Evolutionary conservation across 2,797 vertebrate species (phyloP).

Genomic region (Melanotaenia trifasciata): DNA sequence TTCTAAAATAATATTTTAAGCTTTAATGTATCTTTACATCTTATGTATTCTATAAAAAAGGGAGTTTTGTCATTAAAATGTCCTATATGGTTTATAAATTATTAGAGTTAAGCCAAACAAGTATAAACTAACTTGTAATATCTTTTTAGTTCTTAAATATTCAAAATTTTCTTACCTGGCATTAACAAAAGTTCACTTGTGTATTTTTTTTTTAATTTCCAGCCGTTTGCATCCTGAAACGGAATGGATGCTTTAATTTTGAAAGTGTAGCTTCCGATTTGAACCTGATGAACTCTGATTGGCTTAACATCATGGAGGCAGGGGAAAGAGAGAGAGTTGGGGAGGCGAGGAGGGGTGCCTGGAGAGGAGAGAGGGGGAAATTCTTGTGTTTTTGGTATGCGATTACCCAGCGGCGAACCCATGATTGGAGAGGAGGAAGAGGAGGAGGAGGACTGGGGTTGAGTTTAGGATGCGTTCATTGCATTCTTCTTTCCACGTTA

Average conservation of each 20-base stretch:
- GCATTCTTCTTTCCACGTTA: slow-evolving; percentile 72
- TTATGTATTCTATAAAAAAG: not conserved
- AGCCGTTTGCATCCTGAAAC: not conserved
- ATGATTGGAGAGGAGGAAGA: slow-evolving; percentile 71
- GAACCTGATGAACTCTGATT: not conserved
- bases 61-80: not conserved
- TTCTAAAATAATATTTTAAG: not conserved
- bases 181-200: too few relatives aligned
- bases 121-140: not conserved
- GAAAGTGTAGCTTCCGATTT: slow-evolving; percentile 38
- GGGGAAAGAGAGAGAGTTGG: not conserved
- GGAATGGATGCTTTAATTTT: slow-evolving; percentile 42
- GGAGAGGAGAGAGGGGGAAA: slow-evolving; percentile 68
- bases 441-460: slow-evolving; percentile 54
- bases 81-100: not conserved
- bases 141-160: not conserved
- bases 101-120: not conserved
- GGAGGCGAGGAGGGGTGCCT: slow-evolving; percentile 43
- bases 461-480: slow-evolving; percentile 73
- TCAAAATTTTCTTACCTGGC: too few relatives aligned
- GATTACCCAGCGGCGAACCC: slow-evolving; percentile 77
- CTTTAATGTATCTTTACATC: not conserved
- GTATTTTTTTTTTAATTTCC: not conserved
- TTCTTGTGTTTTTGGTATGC: slow-evolving; percentile 81
- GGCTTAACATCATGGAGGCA: slow-evolving; percentile 26